phyloP scores from a whole-genome alignment of 2,888 invertebrate genomes.

The Andrena hattorfiana region DNA sequence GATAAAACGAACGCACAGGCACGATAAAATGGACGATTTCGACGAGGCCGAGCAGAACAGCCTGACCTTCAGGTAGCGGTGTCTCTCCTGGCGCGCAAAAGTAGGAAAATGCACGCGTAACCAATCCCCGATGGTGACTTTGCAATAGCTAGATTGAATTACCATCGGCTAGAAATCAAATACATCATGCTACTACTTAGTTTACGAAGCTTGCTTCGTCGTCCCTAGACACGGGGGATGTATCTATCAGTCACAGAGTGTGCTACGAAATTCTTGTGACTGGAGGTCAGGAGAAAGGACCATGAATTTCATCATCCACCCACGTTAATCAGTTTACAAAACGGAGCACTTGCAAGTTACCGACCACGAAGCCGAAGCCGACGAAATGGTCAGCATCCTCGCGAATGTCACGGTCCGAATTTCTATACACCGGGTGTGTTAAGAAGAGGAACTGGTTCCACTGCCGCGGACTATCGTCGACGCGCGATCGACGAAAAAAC shows the following conservation, averaged over 20 bases:
- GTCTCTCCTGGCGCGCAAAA: conserved; percentile 22
- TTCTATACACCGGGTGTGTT: conserved; percentile 23
- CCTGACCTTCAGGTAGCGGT: conserved; percentile 24
- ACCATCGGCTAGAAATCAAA: conserved; percentile 53
- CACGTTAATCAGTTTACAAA: conserved; percentile 2
- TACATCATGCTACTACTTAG: conserved; percentile 27
- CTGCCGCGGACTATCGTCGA: conserved; percentile 2
- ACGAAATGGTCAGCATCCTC: conserved; percentile 24
- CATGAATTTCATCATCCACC: neutral
- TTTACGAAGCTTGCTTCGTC: conserved; percentile 27
- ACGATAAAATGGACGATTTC: neutral
- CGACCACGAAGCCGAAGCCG: neutral
- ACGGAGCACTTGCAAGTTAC: neutral
- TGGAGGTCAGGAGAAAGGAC: no score
- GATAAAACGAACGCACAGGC: neutral
- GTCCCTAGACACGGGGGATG: neutral
- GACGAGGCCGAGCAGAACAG: conserved; percentile 14
- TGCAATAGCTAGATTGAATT: conserved; percentile 48
- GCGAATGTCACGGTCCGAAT: conserved; percentile 37
- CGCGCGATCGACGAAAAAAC: conserved; percentile 43
- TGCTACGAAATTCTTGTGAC: no score
- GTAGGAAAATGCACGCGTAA: conserved; percentile 36
- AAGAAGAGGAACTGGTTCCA: conserved; percentile 62
- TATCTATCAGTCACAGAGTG: neutral
- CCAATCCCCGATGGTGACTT: conserved; percentile 41